These are phyloP conservation scores for Pomatostomus ruficeps DNA, from an alignment of 2,113 vertebrate genomes.

Conservation along the genomic window DNA sequence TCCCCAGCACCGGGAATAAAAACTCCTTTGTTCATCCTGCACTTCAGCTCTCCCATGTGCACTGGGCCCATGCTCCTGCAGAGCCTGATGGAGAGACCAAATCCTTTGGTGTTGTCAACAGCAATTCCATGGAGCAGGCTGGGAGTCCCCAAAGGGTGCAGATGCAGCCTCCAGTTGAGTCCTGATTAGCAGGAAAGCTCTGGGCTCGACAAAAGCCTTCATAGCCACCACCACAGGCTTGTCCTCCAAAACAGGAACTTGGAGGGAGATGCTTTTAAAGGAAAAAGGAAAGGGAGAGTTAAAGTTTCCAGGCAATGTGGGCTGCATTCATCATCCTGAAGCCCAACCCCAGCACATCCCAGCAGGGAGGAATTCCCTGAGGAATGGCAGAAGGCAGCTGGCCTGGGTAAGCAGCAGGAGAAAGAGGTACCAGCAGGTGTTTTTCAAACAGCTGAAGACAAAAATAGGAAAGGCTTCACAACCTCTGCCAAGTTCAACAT, in stretches of 20 bases:
- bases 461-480: background rate
- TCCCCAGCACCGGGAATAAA: background rate
- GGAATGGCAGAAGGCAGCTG: background rate
- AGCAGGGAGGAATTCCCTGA: background rate
- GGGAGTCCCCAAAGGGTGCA: background rate
- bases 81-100: background rate
- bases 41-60: accelerated
- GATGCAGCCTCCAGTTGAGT: background rate
- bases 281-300: background rate
- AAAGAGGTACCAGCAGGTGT: background rate
- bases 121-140: background rate
- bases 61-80: background rate
- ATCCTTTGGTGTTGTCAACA: background rate
- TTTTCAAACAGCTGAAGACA: background rate
- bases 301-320: background rate
- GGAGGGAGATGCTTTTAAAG: background rate
- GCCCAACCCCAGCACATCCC: background rate
- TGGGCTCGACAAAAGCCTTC: background rate
- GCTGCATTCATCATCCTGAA: background rate
- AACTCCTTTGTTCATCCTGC: background rate
- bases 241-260: background rate
- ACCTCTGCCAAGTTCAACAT: background rate
- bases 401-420: background rate
- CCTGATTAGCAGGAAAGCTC: background rate
- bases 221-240: background rate